Percentiles rank a stretch among this genome's conserved stretches.
These are phyloP conservation scores for Watsonalla binaria DNA, from an alignment of 2,888 invertebrate species.

Conservation along the genomic window DNA sequence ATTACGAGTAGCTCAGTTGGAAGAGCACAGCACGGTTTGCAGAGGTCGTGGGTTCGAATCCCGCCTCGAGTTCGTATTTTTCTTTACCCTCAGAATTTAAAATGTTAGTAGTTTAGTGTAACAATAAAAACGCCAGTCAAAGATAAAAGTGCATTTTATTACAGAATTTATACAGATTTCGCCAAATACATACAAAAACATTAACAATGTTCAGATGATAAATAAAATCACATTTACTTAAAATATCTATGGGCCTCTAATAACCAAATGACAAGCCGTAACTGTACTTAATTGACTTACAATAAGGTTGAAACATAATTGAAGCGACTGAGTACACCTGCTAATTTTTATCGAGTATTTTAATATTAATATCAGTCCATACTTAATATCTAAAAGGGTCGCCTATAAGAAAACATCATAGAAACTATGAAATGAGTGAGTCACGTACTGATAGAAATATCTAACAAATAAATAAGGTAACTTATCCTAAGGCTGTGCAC, in stretches of 20 bases:
- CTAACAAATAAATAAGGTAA: constrained; percentile 64
- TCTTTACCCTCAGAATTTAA: no score
- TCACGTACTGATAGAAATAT: constrained; percentile 36
- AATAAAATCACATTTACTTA: constrained; percentile 26
- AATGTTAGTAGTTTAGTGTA: no score
- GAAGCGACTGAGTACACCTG: constrained; percentile 23
- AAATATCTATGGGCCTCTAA: constrained; percentile 30
- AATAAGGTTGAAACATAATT: constrained; percentile 31
- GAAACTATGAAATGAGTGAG: constrained; percentile 27
- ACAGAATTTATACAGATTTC: constrained; percentile 70
- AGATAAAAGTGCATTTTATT: constrained; percentile 71
- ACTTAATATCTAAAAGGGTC: constrained; percentile 63
- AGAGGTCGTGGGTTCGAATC: no score
- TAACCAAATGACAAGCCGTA: not conserved
- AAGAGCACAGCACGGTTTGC: no score
- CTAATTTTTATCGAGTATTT: constrained; percentile 44
- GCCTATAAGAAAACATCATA: constrained; percentile 21
- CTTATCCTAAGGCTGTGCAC: constrained; percentile 36
- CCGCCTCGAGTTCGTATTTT: no score
- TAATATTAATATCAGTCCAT: constrained; percentile 70
- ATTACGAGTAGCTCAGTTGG: no score
- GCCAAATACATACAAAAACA: constrained; percentile 66
- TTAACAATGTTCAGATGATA: constrained; percentile 61
- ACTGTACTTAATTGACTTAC: constrained; percentile 33
- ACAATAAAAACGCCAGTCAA: constrained; percentile 39